A percentile compares a stretch with the other conserved stretches of the same genome.
Evolutionary conservation across 2,113 vertebrate species (phyloP).

Genomic region (Python bivittatus): DNA sequence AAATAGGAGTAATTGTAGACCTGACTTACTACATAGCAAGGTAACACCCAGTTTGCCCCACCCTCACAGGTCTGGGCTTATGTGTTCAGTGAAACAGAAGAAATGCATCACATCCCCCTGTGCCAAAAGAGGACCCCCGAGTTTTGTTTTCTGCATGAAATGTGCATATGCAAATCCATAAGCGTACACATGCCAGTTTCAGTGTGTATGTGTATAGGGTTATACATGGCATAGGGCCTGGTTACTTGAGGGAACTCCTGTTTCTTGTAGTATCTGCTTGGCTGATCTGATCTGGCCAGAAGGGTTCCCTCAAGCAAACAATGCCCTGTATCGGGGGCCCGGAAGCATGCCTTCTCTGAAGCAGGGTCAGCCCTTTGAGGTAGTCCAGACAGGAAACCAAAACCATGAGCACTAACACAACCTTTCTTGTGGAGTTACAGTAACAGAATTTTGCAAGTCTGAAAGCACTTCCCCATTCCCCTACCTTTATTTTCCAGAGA

Average conservation of each 20-base stretch:
- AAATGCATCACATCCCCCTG: not conserved
- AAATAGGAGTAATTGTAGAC: not conserved
- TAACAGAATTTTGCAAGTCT: not conserved
- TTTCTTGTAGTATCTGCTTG: not conserved
- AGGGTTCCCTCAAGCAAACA: not conserved
- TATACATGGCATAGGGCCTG: not conserved
- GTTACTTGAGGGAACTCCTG: not conserved
- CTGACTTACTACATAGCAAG: not conserved
- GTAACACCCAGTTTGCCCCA: not conserved
- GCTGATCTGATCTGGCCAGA: not conserved
- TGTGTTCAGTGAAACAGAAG: not conserved
- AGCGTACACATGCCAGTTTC: not conserved
- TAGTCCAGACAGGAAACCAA: not conserved
- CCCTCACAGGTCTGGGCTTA: not conserved
- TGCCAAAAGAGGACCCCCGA: not conserved
- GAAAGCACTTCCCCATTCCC: not conserved
- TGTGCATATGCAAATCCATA: not conserved
- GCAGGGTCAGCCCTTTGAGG: not conserved
- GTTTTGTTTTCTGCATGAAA: not conserved
- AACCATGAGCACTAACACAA: not conserved
- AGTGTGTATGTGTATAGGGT: not conserved
- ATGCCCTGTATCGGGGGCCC: not conserved
- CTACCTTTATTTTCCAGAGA: not conserved
- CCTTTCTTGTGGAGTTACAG: not conserved
- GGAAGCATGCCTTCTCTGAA: not conserved